These are phyloP conservation scores for Scrobipalpa costella DNA, from an alignment of 2,888 invertebrate species.

Conservation along the genomic window DNA sequence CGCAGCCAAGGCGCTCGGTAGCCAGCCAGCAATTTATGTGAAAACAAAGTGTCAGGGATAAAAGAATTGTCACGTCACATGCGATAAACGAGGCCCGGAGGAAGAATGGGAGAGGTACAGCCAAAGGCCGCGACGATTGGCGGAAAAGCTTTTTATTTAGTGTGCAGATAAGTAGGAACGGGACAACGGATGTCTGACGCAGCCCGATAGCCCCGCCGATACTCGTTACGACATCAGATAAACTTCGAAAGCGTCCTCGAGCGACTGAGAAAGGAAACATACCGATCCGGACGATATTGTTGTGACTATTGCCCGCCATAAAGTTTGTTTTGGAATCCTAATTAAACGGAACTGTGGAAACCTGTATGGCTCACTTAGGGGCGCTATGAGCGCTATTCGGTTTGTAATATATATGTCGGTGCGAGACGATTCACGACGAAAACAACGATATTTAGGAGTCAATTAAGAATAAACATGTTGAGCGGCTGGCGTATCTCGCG, in stretches of 20 bases:
- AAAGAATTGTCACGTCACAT: conserved; percentile 71
- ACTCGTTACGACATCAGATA: conserved; percentile 70
- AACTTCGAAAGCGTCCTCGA: conserved; percentile 50
- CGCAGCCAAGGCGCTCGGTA: conserved; percentile 60
- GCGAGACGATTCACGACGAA: conserved; percentile 70
- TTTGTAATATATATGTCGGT: conserved; percentile 69
- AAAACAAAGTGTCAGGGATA: conserved; percentile 66
- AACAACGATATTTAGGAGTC: conserved; percentile 74
- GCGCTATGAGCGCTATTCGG: conserved; percentile 44
- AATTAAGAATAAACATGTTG: conserved; percentile 71
- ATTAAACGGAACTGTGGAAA: conserved; percentile 63
- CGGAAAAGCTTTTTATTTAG: conserved; percentile 61
- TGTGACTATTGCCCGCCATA: conserved; percentile 64
- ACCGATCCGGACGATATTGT: conserved; percentile 60
- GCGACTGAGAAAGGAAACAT: conserved; percentile 60
- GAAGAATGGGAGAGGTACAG: conserved; percentile 50
- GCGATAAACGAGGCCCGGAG: conserved; percentile 59
- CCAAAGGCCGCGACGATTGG: conserved; percentile 45
- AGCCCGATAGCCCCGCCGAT: conserved; percentile 56
- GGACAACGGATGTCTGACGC: conserved; percentile 57
- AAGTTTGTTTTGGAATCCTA: conserved; percentile 60
- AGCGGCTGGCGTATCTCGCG: conserved; percentile 62
- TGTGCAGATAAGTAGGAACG: conserved; percentile 54
- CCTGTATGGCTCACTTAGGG: conserved; percentile 52
- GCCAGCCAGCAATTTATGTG: conserved; percentile 70